These are phyloP conservation scores for Molossus molossus DNA, from an alignment of 2,797 vertebrate genomes.

Conservation along the genomic window DNA sequence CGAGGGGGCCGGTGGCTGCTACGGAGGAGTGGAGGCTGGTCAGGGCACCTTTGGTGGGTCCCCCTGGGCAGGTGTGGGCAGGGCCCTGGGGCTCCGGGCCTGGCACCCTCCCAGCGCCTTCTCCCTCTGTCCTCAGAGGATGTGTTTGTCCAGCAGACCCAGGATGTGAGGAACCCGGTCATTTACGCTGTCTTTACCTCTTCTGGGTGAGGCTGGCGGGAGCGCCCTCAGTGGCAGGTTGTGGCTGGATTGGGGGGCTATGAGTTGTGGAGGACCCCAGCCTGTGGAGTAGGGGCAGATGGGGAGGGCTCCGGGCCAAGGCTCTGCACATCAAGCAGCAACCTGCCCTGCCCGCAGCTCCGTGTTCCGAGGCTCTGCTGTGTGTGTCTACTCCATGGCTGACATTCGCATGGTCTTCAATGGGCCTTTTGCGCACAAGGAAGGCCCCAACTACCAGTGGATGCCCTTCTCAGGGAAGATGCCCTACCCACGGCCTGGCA, in stretches of 20 bases:
- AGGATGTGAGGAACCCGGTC: conserved; percentile 98
- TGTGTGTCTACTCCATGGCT: conserved; percentile 99
- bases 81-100: not conserved
- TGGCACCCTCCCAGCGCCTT: not conserved
- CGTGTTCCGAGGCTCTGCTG: conserved; percentile 98
- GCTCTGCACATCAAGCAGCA: not conserved
- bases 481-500: conserved; percentile 98
- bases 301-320: not conserved
- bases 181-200: conserved; percentile 99
- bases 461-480: conserved; percentile 99
- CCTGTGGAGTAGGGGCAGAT: not conserved
- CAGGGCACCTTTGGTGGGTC: not conserved
- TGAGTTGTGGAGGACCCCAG: not conserved
- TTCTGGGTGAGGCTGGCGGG: conserved; percentile 93
- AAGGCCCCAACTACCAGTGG: conserved; percentile 99
- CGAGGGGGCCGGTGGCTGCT: not conserved
- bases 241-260: not conserved
- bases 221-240: not conserved
- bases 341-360: conserved; percentile 90
- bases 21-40: too few species aligned
- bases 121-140: conserved; percentile 92
- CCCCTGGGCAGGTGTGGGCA: not conserved
- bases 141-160: conserved; percentile 98
- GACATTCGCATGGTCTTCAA: conserved; percentile 99
- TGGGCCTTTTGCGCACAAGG: conserved; percentile 98